A percentile compares a stretch with the other conserved stretches of the same genome.
phyloP scores from a whole-genome alignment of 2,113 vertebrate species.

The Morone chrysops region DNA sequence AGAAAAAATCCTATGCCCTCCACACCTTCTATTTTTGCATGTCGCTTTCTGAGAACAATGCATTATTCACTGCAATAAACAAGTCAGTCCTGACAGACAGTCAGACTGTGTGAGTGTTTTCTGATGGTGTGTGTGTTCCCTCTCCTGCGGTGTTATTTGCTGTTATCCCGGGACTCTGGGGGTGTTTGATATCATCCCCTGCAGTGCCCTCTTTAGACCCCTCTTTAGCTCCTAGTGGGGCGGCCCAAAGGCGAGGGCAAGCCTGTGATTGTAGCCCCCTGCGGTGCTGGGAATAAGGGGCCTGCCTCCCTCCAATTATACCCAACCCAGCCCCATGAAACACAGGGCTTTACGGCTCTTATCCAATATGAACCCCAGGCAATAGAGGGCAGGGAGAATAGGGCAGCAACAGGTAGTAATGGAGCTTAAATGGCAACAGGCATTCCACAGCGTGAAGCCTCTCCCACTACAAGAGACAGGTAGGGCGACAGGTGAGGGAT shows the following conservation, averaged over 20 bases:
- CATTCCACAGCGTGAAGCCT: constrained; percentile 83
- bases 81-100: constrained; percentile 61
- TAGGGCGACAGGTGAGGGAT: constrained; percentile 66
- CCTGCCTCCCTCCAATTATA: constrained; percentile 86
- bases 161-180: constrained; percentile 64
- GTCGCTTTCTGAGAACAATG: constrained; percentile 21
- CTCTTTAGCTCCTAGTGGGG: constrained; percentile 79
- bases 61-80: constrained; percentile 67
- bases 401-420: constrained; percentile 87
- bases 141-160: constrained; percentile 69
- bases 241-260: constrained; percentile 86
- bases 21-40: constrained; percentile 3
- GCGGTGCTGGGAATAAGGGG: constrained; percentile 81
- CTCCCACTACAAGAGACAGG: constrained; percentile 61
- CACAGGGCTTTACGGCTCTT: constrained; percentile 84
- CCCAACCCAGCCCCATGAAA: constrained; percentile 78
- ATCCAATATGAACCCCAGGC: constrained; percentile 88
- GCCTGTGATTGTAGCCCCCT: constrained; percentile 87
- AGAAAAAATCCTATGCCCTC: neutral
- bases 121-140: constrained; percentile 55
- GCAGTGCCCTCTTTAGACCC: constrained; percentile 79
- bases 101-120: constrained; percentile 35
- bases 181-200: constrained; percentile 83
- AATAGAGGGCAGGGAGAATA: constrained; percentile 85
- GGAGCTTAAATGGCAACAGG: constrained; percentile 85